Evolutionary conservation across 2,888 invertebrate genomes (phyloP).

Genomic region (Ectemnius continuus): DNA sequence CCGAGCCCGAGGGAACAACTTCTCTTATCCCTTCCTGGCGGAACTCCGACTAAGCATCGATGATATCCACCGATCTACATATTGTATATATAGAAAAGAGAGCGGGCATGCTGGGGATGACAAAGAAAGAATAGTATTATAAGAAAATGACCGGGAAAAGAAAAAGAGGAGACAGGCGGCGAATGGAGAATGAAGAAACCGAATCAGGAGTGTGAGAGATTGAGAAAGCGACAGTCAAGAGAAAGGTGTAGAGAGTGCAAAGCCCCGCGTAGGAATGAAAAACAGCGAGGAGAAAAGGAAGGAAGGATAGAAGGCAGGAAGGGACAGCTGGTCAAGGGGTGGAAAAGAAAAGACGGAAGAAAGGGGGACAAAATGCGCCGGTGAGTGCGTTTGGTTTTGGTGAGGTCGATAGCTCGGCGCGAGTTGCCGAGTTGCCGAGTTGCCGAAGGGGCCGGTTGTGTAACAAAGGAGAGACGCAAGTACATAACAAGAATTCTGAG

Average conservation of each 20-base stretch:
- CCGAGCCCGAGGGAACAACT: too few species aligned
- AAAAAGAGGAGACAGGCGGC: constrained; percentile 29
- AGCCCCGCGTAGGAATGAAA: constrained; percentile 1
- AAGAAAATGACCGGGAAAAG: constrained; percentile 32
- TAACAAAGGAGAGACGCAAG: constrained; percentile 61
- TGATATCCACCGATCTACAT: constrained; percentile 19
- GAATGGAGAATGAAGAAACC: constrained; percentile 25
- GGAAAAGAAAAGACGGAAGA: constrained; percentile 27
- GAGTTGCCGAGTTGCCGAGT: constrained; percentile 45
- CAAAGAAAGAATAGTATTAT: too few species aligned
- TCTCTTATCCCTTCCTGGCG: too few species aligned
- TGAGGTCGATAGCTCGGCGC: constrained; percentile 62
- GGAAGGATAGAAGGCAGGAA: background rate
- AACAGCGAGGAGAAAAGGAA: constrained; percentile 16
- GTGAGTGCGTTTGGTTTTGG: constrained; percentile 23
- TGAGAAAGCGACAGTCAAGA: background rate
- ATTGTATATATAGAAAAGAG: too few species aligned
- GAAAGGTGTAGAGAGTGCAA: constrained; percentile 15
- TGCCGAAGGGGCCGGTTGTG: constrained; percentile 61
- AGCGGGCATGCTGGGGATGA: too few species aligned
- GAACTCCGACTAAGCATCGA: constrained; percentile 9
- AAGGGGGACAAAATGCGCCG: constrained; percentile 32
- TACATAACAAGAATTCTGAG: constrained; percentile 52
- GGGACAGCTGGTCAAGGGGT: constrained; percentile 4
- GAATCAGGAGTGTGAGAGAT: background rate